Evolutionary conservation across 2,797 vertebrate species (phyloP).

Genomic region (Tympanoctomys barrerae): DNA sequence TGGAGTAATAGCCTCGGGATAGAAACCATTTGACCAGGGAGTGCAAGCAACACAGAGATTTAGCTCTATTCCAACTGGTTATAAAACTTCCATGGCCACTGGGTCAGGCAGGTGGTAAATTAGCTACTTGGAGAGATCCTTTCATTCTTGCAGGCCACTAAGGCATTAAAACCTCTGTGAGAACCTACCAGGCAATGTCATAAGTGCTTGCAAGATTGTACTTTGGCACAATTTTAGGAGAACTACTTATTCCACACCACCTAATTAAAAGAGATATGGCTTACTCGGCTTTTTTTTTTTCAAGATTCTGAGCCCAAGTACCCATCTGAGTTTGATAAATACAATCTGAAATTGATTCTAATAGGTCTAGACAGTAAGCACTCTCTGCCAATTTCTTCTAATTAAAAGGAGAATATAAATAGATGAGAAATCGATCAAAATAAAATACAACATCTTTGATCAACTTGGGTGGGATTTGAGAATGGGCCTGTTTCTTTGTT

Average conservation of each 20-base stretch:
- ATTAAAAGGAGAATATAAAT: conserved; percentile 71
- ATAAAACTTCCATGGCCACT: conserved; percentile 32
- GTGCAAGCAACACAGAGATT: not conserved
- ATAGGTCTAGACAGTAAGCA: conserved; percentile 65
- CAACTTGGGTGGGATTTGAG: conserved; percentile 71
- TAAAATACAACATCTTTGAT: conserved; percentile 76
- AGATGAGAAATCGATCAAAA: conserved; percentile 77
- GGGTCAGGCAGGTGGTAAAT: conserved; percentile 57
- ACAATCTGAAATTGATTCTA: conserved; percentile 76
- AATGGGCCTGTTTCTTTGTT: conserved; percentile 62
- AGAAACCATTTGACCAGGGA: conserved; percentile 27
- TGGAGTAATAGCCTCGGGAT: not conserved
- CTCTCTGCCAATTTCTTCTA: conserved; percentile 71
- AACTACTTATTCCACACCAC: conserved; percentile 51
- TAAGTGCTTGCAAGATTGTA: not conserved
- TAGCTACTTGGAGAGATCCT: conserved; percentile 49
- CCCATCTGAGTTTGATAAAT: conserved; percentile 62
- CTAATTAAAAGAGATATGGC: conserved; percentile 31
- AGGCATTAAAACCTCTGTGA: conserved; percentile 62
- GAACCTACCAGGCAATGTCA: conserved; percentile 14
- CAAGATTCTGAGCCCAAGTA: conserved; percentile 33
- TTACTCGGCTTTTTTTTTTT: conserved; percentile 42
- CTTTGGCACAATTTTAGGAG: conserved; percentile 58
- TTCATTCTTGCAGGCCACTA: conserved; percentile 61
- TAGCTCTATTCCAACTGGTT: conserved; percentile 30